These are phyloP conservation scores for Synanthedon andrenaeformis DNA, from an alignment of 2,888 invertebrate genomes.

Conservation along the genomic window DNA sequence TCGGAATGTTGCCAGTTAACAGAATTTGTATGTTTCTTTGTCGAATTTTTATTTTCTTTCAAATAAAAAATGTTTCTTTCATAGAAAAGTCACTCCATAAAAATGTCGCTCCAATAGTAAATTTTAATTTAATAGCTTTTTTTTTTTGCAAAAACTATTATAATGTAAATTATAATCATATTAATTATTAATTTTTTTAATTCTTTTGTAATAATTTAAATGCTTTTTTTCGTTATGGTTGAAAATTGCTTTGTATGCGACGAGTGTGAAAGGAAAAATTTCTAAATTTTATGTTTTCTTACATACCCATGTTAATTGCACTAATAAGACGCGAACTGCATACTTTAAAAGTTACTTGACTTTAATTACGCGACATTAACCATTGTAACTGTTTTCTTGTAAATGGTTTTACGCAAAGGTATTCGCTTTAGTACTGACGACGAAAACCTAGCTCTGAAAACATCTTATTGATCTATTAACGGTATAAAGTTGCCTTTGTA, in stretches of 20 bases:
- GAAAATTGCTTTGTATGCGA: background rate
- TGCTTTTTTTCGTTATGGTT: too few relatives aligned
- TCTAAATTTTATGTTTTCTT: constrained; percentile 9
- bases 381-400: too few relatives aligned
- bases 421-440: too few relatives aligned
- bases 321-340: background rate
- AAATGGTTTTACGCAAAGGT: too few relatives aligned
- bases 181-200: background rate
- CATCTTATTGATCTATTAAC: too few relatives aligned
- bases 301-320: constrained; percentile 15
- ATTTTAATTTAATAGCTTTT: too few relatives aligned
- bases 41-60: background rate
- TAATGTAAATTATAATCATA: background rate
- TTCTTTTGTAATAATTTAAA: too few relatives aligned
- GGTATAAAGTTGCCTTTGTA: too few relatives aligned
- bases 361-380: too few relatives aligned
- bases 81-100: background rate
- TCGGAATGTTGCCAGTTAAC: background rate
- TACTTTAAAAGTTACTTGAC: background rate
- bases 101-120: too few relatives aligned
- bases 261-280: background rate
- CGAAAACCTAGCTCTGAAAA: too few relatives aligned
- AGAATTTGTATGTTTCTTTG: background rate
- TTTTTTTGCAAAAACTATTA: background rate
- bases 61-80: background rate